Percentiles rank a stretch among this genome's conserved stretches.
These are phyloP conservation scores for Bubo blakistoni DNA, from an alignment of 2,113 vertebrate species.

Conservation along the genomic window DNA sequence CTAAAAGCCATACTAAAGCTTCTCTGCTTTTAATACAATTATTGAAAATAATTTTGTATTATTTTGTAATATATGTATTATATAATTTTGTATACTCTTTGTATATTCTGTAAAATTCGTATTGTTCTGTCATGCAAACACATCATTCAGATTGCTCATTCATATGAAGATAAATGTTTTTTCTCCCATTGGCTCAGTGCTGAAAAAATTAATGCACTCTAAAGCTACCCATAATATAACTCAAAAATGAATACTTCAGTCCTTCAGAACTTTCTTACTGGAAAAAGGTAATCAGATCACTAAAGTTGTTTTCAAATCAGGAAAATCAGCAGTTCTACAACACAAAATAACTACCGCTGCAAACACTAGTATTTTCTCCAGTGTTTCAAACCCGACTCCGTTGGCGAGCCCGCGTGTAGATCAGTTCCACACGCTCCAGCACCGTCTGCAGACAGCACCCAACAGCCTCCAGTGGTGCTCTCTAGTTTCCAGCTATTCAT, in stretches of 20 bases:
- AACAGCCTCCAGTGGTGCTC: not conserved
- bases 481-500: not conserved
- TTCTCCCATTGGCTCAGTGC: not conserved
- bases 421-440: not conserved
- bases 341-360: not conserved
- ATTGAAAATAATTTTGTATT: not conserved
- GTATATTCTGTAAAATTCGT: not conserved
- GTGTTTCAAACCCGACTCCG: not conserved
- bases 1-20: not conserved
- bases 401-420: not conserved
- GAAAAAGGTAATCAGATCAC: not conserved
- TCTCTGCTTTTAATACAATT: not conserved
- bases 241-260: not conserved
- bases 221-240: not conserved
- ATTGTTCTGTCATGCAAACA: not conserved
- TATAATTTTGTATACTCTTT: not conserved
- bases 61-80: no score
- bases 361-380: not conserved
- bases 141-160: not conserved
- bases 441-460: not conserved
- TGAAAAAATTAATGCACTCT: not conserved
- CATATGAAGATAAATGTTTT: not conserved
- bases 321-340: not conserved
- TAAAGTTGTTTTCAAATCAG: not conserved
- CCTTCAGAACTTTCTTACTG: not conserved